Evolutionary conservation across 2,888 invertebrate genomes (phyloP), one percentile per base, ranked within the genome.

Genomic region (Netelia fuscicornis): DNA sequence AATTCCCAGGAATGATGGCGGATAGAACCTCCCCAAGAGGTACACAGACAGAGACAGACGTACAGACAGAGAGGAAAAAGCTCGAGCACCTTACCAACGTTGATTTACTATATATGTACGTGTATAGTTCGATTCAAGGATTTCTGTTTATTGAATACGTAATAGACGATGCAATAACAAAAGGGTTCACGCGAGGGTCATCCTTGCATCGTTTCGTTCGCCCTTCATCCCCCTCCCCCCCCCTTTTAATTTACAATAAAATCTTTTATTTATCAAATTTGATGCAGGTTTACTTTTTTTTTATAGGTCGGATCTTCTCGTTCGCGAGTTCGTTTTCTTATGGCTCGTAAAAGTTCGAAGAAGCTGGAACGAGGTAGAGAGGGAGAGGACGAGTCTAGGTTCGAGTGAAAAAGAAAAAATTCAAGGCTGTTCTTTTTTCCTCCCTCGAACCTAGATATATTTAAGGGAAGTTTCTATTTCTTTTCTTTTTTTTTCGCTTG

Each of bases 91-190:
- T 44, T 83, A 72, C 70, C 81, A 81, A 60, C 67, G 42, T 68
- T 81, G 48, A 76, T 74, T 77, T 60, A 30, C 60, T 64, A 48
- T 60, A 44, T 56, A 68, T 3, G n/a, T 67, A 68, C 9, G n/a
- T 67, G 2, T 76, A 70, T 80, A 62, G 13, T 11, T 25, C 54
- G 58, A 81, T 77, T 71, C 81, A 78, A 81, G 74, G 78, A 81
- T 81, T 84, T 78, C 20, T 78, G 81, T 75, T 81, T 71, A 76
- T 71, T 86, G 76, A 86, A 86, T 86, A 81, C 62, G 81, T 75
- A 84, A 86, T 81, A 71, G 65, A 71, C 68, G 75, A 79, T 76
- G 83, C 71, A 80, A 83, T 80, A 79, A 78, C 79, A 75, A 82
- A 64, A 52, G 20, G 67, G 78, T 37, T 71, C 68, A 65, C 68